Percentiles rank a stretch among this genome's conserved stretches.
These are phyloP conservation scores for Acrobasis suavella DNA, from an alignment of 2,888 invertebrate genomes.

Conservation along the genomic window DNA sequence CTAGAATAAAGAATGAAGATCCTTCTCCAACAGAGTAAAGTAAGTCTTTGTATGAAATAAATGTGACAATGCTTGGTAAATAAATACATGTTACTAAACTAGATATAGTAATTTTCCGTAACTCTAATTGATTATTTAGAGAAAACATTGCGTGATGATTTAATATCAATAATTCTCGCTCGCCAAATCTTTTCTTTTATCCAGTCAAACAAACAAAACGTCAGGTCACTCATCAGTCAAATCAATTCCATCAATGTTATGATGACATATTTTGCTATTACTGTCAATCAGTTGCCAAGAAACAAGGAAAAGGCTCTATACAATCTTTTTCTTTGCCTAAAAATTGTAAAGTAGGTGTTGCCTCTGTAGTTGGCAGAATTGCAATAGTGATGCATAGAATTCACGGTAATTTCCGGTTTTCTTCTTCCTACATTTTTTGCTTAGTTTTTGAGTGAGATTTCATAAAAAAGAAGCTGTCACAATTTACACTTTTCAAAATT, in stretches of 20 bases:
- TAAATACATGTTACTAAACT: conserved; percentile 84
- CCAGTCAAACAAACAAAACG: neutral
- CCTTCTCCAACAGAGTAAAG: conserved; percentile 84
- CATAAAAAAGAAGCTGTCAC: neutral
- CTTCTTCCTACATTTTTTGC: neutral
- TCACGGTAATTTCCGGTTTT: neutral
- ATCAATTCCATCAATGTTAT: no score
- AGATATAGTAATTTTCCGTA: conserved; percentile 71
- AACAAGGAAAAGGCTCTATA: neutral
- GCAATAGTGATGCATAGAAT: neutral
- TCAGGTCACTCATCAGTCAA: no score
- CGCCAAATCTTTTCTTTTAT: neutral
- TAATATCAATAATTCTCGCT: conserved; percentile 11
- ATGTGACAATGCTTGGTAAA: conserved; percentile 80
- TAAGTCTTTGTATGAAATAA: conserved; percentile 80
- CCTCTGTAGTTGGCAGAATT: neutral
- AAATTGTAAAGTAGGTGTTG: neutral
- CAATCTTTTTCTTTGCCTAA: neutral
- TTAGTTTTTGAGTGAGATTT: neutral
- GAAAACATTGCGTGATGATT: conserved; percentile 56
- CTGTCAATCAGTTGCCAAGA: neutral
- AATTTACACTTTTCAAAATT: neutral
- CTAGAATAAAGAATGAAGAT: conserved; percentile 69
- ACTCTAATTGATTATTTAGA: conserved; percentile 63
- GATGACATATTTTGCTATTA: no score